phyloP scores from a whole-genome alignment of 1,140 invertebrate genomes.

The Mizuhopecten yessoensis region DNA sequence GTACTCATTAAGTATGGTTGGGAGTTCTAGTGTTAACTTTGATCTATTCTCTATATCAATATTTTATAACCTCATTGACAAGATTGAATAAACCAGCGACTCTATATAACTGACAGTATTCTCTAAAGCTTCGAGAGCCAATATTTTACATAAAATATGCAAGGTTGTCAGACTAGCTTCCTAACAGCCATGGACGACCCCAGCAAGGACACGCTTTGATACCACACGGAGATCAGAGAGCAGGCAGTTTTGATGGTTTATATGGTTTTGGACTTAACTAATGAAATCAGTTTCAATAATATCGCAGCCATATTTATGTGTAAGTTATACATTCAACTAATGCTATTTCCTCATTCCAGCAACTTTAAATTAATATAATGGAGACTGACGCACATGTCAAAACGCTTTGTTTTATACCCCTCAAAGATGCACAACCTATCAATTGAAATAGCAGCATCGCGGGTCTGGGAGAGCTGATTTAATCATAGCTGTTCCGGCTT shows the following conservation, averaged over 20 bases:
- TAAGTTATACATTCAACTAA: conserved; percentile 9
- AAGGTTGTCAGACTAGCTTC: background rate
- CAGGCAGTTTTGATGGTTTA: conserved; percentile 19
- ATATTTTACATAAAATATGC: background rate
- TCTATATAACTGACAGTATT: background rate
- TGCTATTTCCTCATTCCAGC: conserved; percentile 16
- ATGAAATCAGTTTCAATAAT: conserved; percentile 21
- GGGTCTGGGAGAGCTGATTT: background rate
- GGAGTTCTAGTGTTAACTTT: conserved; percentile 7
- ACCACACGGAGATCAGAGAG: background rate
- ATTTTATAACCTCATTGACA: background rate
- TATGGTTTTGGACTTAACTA: background rate
- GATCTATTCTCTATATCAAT: background rate
- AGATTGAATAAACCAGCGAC: background rate
- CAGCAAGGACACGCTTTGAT: background rate
- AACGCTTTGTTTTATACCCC: background rate
- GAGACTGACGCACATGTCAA: conserved; percentile 21
- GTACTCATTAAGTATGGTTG: background rate
- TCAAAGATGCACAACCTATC: conserved; percentile 13
- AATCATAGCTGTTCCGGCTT: background rate
- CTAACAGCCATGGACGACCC: background rate
- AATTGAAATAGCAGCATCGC: background rate
- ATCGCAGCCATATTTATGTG: background rate
- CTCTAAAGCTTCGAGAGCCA: background rate
- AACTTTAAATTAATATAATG: conserved; percentile 4